Evolutionary conservation across 2,797 vertebrate species (phyloP).

Genomic region (Sciurus vulgaris): DNA sequence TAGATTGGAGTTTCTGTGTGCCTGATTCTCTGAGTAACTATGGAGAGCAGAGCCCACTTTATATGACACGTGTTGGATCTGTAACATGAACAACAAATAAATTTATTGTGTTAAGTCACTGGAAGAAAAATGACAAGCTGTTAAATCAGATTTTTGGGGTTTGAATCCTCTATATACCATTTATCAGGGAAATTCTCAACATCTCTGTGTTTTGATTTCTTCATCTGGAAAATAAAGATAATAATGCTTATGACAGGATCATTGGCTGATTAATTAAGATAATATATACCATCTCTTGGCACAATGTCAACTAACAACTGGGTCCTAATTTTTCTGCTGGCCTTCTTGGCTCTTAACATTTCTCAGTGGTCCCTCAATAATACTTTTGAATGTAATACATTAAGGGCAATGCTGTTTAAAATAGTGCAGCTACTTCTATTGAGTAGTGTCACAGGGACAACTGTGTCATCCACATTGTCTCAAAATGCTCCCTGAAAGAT

Average conservation of each 20-base stretch:
- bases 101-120: not conserved
- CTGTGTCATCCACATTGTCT: conserved; percentile 17
- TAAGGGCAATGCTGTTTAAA: not conserved
- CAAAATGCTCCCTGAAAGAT: conserved; percentile 19
- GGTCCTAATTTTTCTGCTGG: not conserved
- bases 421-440: not conserved
- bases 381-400: not conserved
- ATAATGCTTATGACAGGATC: not conserved
- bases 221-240: conserved; percentile 31
- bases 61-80: not conserved
- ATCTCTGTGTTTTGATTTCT: conserved; percentile 38
- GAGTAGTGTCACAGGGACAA: not conserved
- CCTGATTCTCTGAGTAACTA: not conserved
- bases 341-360: conserved; percentile 42
- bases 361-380: not conserved
- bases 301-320: not conserved
- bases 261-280: conserved; percentile 10
- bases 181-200: not conserved
- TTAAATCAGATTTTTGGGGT: not conserved
- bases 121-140: not conserved
- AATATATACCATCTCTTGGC: not conserved
- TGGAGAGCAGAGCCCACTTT: not conserved
- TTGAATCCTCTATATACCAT: not conserved
- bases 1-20: not conserved
- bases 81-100: not conserved